Evolutionary conservation across 2,113 vertebrate genomes (phyloP).

Genomic region (Hipposideros armiger): DNA sequence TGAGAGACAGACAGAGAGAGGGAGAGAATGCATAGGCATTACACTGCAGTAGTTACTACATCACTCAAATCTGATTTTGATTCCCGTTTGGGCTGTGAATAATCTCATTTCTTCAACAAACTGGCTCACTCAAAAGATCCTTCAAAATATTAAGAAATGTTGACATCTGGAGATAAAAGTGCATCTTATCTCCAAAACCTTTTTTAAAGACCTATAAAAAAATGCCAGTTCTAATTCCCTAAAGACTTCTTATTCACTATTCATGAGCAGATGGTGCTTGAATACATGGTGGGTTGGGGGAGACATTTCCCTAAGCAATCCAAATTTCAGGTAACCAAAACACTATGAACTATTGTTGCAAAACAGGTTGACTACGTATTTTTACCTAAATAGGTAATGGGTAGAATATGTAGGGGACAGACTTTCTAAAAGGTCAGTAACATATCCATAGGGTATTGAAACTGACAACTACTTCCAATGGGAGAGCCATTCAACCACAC

Average conservation of each 20-base stretch:
- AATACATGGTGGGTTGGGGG: background rate
- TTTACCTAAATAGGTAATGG: constrained; percentile 46
- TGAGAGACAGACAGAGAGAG: background rate
- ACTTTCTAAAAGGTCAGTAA: constrained; percentile 31
- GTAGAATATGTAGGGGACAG: background rate
- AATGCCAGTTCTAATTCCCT: constrained; percentile 56
- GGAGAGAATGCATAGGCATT: too few relatives aligned
- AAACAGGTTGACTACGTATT: background rate
- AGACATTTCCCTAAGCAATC: background rate
- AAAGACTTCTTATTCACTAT: constrained; percentile 66
- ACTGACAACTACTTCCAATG: background rate
- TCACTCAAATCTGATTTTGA: constrained; percentile 23
- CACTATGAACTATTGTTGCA: background rate
- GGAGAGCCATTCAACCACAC: background rate
- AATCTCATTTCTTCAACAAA: constrained; percentile 67
- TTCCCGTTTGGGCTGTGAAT: constrained; percentile 19
- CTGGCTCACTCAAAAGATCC: constrained; percentile 49
- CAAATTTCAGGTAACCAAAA: constrained; percentile 1
- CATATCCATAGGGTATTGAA: background rate
- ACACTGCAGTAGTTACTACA: background rate
- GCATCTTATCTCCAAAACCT: constrained; percentile 59
- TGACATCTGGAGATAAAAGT: constrained; percentile 63
- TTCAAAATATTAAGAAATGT: constrained; percentile 70
- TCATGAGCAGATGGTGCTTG: constrained; percentile 70
- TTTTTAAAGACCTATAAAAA: constrained; percentile 62